These are phyloP conservation scores for Heliconius nattereri DNA, from an alignment of 1,140 invertebrate species.

Conservation along the genomic window DNA sequence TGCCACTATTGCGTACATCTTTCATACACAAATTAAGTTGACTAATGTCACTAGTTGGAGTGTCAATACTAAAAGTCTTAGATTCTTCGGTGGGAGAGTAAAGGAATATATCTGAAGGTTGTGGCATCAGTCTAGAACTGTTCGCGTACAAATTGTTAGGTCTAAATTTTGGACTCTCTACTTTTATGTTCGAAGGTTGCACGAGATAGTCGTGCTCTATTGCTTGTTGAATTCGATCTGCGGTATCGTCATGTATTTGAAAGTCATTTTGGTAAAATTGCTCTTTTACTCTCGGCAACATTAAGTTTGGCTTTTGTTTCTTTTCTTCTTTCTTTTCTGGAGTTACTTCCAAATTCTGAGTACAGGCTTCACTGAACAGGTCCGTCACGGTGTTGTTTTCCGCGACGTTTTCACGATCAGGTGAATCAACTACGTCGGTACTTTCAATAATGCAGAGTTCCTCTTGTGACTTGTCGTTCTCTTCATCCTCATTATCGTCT, in stretches of 20 bases:
- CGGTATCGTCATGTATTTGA: constrained; percentile 54
- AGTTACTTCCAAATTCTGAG: constrained; percentile 74
- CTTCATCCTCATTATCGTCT: constrained; percentile 60
- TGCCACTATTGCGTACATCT: constrained; percentile 66
- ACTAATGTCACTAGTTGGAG: constrained; percentile 76
- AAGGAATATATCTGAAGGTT: constrained; percentile 69
- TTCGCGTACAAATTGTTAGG: constrained; percentile 76
- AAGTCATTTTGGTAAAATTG: constrained; percentile 77
- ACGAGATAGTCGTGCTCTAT: constrained; percentile 82
- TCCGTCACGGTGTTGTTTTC: constrained; percentile 52
- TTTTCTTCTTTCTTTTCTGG: constrained; percentile 53
- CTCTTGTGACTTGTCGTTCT: constrained; percentile 53
- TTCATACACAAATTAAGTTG: constrained; percentile 74
- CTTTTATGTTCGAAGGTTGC: constrained; percentile 83
- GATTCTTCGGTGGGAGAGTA: constrained; percentile 76
- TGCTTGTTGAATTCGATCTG: constrained; percentile 75
- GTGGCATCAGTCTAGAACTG: constrained; percentile 71
- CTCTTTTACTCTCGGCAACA: constrained; percentile 68
- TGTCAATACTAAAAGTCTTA: constrained; percentile 72
- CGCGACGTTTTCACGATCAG: constrained; percentile 40
- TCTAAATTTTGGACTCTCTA: constrained; percentile 75
- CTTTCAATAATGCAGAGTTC: constrained; percentile 66
- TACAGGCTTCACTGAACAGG: constrained; percentile 78
- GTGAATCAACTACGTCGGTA: constrained; percentile 67
- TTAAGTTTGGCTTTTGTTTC: constrained; percentile 61